A percentile compares a stretch with the other conserved stretches of the same genome.
Conservation (phyloP, 2,888 invertebrate species). For the Caradrina clavipalpis region DNA sequence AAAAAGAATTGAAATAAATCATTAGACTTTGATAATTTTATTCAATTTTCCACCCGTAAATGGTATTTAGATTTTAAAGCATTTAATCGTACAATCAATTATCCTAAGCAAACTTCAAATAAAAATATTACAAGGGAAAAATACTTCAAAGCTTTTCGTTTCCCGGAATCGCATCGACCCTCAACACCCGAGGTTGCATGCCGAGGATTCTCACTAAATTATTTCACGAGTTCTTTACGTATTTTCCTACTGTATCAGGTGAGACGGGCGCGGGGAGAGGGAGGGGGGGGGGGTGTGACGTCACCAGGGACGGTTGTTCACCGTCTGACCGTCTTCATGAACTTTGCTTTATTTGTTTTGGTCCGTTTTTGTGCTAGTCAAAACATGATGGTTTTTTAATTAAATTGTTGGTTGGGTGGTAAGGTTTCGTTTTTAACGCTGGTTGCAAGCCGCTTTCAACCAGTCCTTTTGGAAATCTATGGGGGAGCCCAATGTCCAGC, state of each 20-base stretch:
- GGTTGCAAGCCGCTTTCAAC: too few species aligned
- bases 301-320: conserved; percentile 52
- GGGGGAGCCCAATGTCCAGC: too few species aligned
- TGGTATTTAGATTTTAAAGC: too few species aligned
- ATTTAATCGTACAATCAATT: background rate
- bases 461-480: too few species aligned
- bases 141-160: conserved; percentile 1
- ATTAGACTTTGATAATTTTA: too few species aligned
- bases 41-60: too few species aligned
- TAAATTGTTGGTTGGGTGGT: background rate
- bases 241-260: conserved; percentile 41
- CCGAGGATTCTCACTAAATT: conserved; percentile 30
- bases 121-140: background rate
- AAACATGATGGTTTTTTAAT: background rate
- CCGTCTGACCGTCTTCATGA: conserved; percentile 45
- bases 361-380: conserved; percentile 21
- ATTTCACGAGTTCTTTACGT: conserved; percentile 29
- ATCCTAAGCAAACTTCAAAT: background rate
- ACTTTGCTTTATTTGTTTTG: conserved; percentile 43
- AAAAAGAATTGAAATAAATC: too few species aligned
- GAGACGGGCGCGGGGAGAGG: background rate
- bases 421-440: too few species aligned
- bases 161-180: conserved; percentile 30
- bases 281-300: conserved; percentile 9
- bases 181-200: conserved; percentile 20